Evolutionary conservation across 1,140 invertebrate genomes (phyloP), one percentile per base, ranked within the genome.

Genomic region (Capitella teleta): DNA sequence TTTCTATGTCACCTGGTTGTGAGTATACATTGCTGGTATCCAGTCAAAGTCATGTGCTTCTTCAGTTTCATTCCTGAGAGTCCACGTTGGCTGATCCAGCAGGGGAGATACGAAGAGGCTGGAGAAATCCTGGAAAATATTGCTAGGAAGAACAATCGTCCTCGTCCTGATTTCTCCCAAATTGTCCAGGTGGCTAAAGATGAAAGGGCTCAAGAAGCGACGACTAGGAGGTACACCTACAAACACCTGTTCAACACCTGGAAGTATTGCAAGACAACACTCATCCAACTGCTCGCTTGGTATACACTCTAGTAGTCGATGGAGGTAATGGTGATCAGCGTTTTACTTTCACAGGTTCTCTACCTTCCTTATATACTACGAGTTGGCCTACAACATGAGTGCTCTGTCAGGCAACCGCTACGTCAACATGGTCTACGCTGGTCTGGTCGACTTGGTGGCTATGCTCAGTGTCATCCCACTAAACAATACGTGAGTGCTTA

Each of bases 261-360:
- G 44, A 38, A 47, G 24, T 34, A 57, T 5, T 38, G 51, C 0
- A 59, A 55, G 56, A 58, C 56, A 36, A 54, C 60, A 26, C 6
- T 63, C 0, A 61, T 65, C 19, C 49, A 62, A 6, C 58, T 63
- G 54, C 63, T 57, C 60, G 60, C 55, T 12, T 67, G 64, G 64
- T 66, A 57, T 59, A 58, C 14, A 10, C 5, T 19, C 19, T 40
- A 14, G 2, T 41, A 6, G 12, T 8, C 8, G 38, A 41, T 8
- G 10, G 10, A 16, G 8, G 21, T 41, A 8, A 21, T n/a, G n/a
- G n/a, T n/a, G n/a, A n/a, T n/a, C n/a, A n/a, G n/a, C n/a, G n/a
- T n/a, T n/a, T n/a, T 41, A 12, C 10, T 6, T 41, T 19, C 6
- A 41, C 38, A 41, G 38, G 38, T 10, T 21, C 23, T 8, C 21